Conservation (phyloP, 1,140 invertebrate species). For the Drosophila bocki region DNA sequence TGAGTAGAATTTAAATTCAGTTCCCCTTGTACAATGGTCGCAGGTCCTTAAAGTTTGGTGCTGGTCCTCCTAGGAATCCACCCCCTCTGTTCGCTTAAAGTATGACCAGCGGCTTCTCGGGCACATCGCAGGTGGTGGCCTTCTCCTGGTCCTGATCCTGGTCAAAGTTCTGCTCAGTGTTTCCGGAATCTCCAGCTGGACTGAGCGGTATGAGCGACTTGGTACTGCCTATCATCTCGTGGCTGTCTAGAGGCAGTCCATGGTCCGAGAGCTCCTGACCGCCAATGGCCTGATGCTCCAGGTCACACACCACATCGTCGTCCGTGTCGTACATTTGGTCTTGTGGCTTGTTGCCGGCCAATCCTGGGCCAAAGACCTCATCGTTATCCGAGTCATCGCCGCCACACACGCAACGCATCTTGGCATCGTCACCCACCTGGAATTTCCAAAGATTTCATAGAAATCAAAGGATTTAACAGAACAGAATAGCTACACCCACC, state of each 20-base stretch:
- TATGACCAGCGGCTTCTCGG: constrained; percentile 79
- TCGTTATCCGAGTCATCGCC: constrained; percentile 84
- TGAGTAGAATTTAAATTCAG: constrained; percentile 72
- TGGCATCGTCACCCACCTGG: constrained; percentile 91
- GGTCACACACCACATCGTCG: constrained; percentile 65
- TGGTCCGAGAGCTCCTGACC: constrained; percentile 30
- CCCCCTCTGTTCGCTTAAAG: constrained; percentile 45
- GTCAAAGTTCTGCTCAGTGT: constrained; percentile 51
- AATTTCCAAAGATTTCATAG: background rate
- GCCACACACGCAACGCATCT: constrained; percentile 92
- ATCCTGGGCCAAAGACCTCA: constrained; percentile 56
- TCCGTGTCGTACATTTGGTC: constrained; percentile 69
- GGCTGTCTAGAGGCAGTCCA: constrained; percentile 44
- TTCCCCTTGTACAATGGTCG: constrained; percentile 49
- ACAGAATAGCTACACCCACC: constrained; percentile 42
- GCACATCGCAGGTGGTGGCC: constrained; percentile 73
- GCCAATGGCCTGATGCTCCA: constrained; percentile 57
- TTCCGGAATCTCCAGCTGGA: constrained; percentile 58
- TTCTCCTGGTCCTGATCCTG: constrained; percentile 70
- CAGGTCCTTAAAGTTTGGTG: constrained; percentile 66
- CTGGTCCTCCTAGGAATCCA: constrained; percentile 8
- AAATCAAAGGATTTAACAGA: background rate
- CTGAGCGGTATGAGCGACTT: constrained; percentile 80
- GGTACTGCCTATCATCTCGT: constrained; percentile 81
- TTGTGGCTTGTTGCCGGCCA: constrained; percentile 31